These are phyloP conservation scores for Drosophila emarginata DNA, from an alignment of 2,888 invertebrate genomes.

Conservation along the genomic window DNA sequence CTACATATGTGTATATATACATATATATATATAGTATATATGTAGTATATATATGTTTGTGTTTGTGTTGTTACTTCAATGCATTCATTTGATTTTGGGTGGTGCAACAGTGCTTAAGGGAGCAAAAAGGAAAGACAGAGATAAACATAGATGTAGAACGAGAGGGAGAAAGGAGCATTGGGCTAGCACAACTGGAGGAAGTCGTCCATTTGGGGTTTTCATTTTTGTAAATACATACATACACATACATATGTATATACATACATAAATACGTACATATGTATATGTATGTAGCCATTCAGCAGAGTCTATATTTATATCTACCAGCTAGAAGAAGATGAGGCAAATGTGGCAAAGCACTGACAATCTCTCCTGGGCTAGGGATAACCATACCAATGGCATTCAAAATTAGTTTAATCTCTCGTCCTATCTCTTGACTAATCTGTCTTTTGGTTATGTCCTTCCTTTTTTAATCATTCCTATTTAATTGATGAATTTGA, in stretches of 20 bases:
- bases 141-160: not conserved
- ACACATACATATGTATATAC: not conserved
- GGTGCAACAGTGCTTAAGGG: constrained; percentile 6
- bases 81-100: constrained; percentile 9
- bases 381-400: not conserved
- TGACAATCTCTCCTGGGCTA: not conserved
- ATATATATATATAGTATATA: not conserved
- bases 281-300: not conserved
- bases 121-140: not conserved
- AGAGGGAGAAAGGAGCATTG: not conserved
- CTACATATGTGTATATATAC: not conserved
- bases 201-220: constrained; percentile 7
- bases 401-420: not conserved
- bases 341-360: not conserved
- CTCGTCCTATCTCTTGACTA: not conserved
- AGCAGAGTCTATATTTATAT: not conserved
- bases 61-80: constrained; percentile 13
- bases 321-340: not conserved
- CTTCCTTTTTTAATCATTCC: too few relatives aligned
- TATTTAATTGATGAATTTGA: too few relatives aligned
- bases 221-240: not conserved
- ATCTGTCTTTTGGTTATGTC: not conserved
- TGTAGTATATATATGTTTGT: not conserved
- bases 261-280: not conserved
- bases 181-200: constrained; percentile 5